Conservation (phyloP, 30 jellyfish, hydroid and myxozoan species). For the Rhopilema esculentum region DNA sequence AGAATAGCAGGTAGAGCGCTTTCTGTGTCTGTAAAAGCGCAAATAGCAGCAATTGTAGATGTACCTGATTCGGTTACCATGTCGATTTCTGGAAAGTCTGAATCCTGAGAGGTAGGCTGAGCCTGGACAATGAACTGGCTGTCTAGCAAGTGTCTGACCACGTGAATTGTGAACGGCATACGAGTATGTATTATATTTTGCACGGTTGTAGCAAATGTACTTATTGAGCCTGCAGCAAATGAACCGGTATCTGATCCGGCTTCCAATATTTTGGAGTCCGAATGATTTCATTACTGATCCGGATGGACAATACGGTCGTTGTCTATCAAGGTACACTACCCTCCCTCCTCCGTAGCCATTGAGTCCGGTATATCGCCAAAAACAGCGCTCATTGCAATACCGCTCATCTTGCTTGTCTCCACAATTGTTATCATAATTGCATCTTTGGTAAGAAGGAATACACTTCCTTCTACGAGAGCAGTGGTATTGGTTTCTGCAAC, state of each 20-base stretch:
- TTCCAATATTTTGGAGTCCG: constrained; percentile 6
- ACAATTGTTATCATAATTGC: too few species aligned
- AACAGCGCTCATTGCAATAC: constrained; percentile 16
- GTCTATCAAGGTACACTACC: constrained; percentile 15
- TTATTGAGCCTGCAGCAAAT: constrained; percentile 19
- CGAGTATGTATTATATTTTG: not conserved
- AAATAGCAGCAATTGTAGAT: too few species aligned
- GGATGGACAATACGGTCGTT: not conserved
- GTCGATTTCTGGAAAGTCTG: not conserved
- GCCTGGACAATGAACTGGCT: constrained; percentile 1
- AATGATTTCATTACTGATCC: too few species aligned
- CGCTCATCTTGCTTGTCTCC: constrained; percentile 56
- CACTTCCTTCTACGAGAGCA: too few species aligned
- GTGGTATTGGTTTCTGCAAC: too few species aligned
- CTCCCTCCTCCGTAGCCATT: constrained; percentile 13
- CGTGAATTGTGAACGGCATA: not conserved
- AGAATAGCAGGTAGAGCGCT: not conserved
- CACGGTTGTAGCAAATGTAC: too few species aligned
- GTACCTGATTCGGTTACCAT: not conserved
- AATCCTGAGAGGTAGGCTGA: not conserved
- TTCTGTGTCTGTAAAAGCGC: not conserved
- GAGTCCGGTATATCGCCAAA: not conserved
- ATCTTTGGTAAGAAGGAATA: too few species aligned
- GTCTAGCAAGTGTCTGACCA: not conserved
- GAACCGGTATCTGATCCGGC: not conserved